Evolutionary conservation across 2,113 vertebrate species (phyloP), one percentile per base, ranked within the genome.

Genomic region (Pyxicephalus adspersus): DNA sequence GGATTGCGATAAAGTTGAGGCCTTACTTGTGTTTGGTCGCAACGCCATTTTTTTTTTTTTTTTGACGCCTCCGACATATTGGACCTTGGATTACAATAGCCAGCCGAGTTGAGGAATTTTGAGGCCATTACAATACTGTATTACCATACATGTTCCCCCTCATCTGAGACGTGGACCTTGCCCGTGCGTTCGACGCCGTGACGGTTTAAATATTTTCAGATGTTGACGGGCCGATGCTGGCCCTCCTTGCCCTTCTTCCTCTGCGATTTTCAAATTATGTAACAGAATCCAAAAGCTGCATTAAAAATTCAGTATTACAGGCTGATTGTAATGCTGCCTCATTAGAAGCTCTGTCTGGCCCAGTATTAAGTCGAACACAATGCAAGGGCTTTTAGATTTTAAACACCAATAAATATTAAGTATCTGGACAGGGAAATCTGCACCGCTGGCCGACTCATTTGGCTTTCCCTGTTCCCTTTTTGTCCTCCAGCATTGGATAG

Each of bases 271-370:
- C 85, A 80, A 89, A 88, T 88, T 87, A 94, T 95, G 93, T 93
- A 94, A 94, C 89, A 85, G 88, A 91, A 91, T 91, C 85, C 89
- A 91, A 84, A 45, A 84, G 87, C 86, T 85, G 86, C 92, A 90
- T 94, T 91, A 92, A 93, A 91, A 89, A 93, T 92, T 90, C 90
- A 91, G 89, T 86, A 90, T 91, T 90, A 87, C 89, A 92, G 94
- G 91, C 92, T 90, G 90, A 91, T 90, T 92, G 91, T 89, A 90
- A 92, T 89, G 88, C 89, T 89, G 88, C 89, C 90, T 92, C 89
- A 89, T 92, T 91, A 90, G 91, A 85, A 88, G 86, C 89, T n/a
- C 88, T 90, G 92, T 89, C 90, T 90, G 89, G 91, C 85, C 89
- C 90, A 83, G 89, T 87, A 74, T 87, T 76, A 88, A 89, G 87